A percentile compares a stretch with the other conserved stretches of the same genome.
Conservation (phyloP, 2,113 vertebrate genomes). For the Struthidea cinerea region DNA sequence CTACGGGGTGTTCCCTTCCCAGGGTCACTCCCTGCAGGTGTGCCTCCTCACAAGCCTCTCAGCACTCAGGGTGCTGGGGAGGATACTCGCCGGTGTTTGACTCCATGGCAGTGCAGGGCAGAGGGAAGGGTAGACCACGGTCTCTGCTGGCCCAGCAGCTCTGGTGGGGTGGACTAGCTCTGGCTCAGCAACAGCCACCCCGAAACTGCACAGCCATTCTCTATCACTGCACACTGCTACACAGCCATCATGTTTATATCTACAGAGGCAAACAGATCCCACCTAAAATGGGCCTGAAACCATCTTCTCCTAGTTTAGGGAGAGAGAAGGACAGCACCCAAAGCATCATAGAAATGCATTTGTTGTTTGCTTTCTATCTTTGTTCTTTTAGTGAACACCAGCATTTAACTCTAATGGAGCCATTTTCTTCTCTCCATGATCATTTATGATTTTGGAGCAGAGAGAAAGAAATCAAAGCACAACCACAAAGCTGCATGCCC, state of each 20-base stretch:
- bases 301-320: not conserved
- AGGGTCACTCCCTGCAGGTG: not conserved
- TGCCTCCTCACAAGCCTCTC: not conserved
- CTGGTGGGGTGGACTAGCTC: not conserved
- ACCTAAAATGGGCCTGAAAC: not conserved
- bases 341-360: not conserved
- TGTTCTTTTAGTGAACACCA: not conserved
- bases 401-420: not conserved
- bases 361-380: not conserved
- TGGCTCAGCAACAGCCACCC: not conserved
- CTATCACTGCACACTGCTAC: fast-evolving
- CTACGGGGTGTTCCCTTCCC: not conserved
- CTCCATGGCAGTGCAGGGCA: not conserved
- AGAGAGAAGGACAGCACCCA: not conserved
- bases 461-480: not conserved
- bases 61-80: fast-evolving
- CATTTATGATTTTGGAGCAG: not conserved
- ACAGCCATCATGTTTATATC: not conserved
- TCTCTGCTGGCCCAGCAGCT: not conserved
- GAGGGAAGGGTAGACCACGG: not conserved
- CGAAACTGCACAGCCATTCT: not conserved
- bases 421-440: not conserved
- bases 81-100: not conserved
- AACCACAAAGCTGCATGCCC: not conserved
- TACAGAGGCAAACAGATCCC: not conserved